Conservation (phyloP, 2,113 vertebrate species). For the Ciconia boyciana region DNA sequence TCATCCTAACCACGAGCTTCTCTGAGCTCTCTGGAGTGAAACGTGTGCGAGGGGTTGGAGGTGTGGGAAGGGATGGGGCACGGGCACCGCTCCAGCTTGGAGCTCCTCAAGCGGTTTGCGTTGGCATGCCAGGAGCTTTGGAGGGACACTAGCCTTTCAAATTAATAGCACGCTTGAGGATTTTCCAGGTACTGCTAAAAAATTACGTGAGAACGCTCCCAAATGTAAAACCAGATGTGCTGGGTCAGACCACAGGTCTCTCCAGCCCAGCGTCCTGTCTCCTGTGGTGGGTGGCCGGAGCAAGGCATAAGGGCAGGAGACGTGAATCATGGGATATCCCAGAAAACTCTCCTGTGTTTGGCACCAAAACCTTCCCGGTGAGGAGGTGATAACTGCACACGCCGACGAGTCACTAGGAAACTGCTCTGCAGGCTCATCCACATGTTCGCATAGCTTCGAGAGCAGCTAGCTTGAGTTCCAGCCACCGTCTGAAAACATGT, state of each 20-base stretch:
- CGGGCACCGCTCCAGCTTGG: background rate
- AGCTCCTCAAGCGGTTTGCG: background rate
- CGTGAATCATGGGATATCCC: background rate
- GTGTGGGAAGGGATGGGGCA: background rate
- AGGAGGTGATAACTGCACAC: background rate
- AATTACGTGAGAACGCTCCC: background rate
- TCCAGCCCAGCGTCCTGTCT: background rate
- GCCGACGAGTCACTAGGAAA: background rate
- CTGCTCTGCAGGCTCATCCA: background rate
- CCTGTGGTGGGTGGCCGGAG: background rate
- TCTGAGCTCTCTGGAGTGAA: background rate
- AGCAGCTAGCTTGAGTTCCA: background rate
- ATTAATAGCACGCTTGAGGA: slow-evolving; percentile 32
- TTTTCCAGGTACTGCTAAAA: slow-evolving; percentile 55
- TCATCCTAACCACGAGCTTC: background rate
- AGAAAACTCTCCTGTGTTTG: background rate
- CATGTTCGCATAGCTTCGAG: rapidly evolving
- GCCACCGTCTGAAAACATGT: background rate
- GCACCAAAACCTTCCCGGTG: background rate
- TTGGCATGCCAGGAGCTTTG: slow-evolving; percentile 24
- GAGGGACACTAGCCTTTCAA: slow-evolving; percentile 43
- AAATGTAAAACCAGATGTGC: slow-evolving; percentile 37
- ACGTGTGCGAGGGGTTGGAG: background rate
- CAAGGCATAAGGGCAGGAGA: background rate
- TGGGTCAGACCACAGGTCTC: background rate